phyloP scores from a whole-genome alignment of 2,113 vertebrate genomes.

The Odontesthes bonariensis region DNA sequence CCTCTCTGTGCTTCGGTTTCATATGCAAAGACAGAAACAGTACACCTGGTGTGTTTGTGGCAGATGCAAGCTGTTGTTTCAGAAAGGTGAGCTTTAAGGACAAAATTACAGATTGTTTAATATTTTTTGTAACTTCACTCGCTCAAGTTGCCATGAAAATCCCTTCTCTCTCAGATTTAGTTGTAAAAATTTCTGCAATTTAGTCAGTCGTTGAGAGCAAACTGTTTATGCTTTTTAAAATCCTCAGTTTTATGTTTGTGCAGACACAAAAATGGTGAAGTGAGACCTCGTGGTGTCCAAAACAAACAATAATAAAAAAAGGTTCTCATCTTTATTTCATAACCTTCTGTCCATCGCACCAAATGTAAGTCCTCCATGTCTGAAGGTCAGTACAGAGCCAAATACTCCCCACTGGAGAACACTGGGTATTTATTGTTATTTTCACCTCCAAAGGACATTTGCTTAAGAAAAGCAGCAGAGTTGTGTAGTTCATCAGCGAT shows the following conservation, averaged over 20 bases:
- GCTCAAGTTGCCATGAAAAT: not conserved
- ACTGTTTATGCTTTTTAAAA: not conserved
- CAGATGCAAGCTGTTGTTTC: constrained; percentile 15
- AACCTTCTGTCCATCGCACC: constrained; percentile 23
- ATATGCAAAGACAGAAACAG: constrained; percentile 31
- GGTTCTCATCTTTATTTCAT: constrained; percentile 27
- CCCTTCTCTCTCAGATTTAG: not conserved
- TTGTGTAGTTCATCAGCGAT: constrained; percentile 52
- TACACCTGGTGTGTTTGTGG: constrained; percentile 29
- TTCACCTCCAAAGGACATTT: constrained; percentile 46
- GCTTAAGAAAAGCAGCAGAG: constrained; percentile 40
- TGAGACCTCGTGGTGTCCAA: constrained; percentile 12
- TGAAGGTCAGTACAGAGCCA: constrained; percentile 18
- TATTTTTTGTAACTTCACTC: not conserved
- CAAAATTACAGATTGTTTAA: not conserved
- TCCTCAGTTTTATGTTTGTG: constrained; percentile 10
- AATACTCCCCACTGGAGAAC: constrained; percentile 10
- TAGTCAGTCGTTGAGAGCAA: not conserved
- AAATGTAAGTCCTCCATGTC: constrained; percentile 29
- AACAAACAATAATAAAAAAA: constrained; percentile 9
- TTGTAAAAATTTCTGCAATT: not conserved
- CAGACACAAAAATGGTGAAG: not conserved
- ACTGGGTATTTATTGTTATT: constrained; percentile 41
- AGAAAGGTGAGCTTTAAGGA: constrained; percentile 34
- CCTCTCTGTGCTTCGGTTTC: constrained; percentile 42